phyloP scores from a whole-genome alignment of 2,888 invertebrate genomes.

The Tetranychus truncatus region DNA sequence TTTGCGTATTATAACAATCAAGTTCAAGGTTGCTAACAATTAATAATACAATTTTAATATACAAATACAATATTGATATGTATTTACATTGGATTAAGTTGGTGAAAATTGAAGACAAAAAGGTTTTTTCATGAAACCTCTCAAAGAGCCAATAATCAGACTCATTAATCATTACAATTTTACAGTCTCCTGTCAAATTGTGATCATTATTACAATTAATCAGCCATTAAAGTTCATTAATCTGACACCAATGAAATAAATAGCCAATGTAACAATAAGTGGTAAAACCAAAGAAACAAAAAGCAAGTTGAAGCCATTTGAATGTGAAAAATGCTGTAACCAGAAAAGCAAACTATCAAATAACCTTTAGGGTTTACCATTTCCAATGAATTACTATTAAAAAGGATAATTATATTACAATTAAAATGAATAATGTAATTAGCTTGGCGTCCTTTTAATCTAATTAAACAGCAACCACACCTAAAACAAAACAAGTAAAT shows the following conservation, averaged over 20 bases:
- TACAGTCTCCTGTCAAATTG: not conserved
- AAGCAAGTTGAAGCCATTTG: not conserved
- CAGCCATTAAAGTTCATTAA: not conserved
- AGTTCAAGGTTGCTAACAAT: not conserved
- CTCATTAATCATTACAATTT: not conserved
- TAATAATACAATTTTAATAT: not conserved
- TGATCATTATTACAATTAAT: not conserved
- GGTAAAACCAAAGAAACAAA: not conserved
- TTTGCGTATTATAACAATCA: not conserved
- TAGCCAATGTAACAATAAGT: too few species aligned
- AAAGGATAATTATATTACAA: not conserved
- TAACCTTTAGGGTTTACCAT: not conserved
- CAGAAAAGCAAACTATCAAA: not conserved
- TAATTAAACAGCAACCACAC: not conserved
- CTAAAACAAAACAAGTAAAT: not conserved
- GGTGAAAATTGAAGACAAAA: not conserved
- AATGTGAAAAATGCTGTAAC: not conserved
- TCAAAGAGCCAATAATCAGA: not conserved
- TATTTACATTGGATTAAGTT: not conserved
- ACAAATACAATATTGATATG: too few species aligned
- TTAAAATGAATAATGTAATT: not conserved
- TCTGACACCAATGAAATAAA: not conserved
- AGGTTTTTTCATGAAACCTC: not conserved
- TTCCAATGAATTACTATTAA: not conserved
- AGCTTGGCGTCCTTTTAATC: not conserved